phyloP scores from a whole-genome alignment of 2,797 vertebrate genomes.

The Hydrophis major region DNA sequence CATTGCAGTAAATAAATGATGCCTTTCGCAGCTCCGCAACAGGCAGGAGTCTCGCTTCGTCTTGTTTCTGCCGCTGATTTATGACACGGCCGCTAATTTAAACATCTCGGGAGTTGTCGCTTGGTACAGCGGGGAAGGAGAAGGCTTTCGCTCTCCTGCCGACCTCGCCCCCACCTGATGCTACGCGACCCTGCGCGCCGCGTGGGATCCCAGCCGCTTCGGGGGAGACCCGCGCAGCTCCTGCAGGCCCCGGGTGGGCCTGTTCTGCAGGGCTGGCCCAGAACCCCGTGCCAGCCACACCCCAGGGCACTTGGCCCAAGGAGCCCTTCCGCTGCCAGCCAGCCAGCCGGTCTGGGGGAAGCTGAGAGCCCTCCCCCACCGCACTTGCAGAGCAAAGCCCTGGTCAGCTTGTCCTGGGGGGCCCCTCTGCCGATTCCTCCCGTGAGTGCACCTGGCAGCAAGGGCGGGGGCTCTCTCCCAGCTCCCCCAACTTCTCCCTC shows the following conservation, averaged over 20 bases:
- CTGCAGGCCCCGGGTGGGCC: too few relatives aligned
- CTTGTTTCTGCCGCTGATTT: slow-evolving; percentile 58
- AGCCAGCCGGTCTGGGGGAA: not conserved
- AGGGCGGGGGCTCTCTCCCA: not conserved
- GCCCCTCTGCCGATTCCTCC: not conserved
- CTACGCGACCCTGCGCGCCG: too few relatives aligned
- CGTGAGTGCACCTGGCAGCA: not conserved
- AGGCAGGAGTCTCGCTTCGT: slow-evolving; percentile 43
- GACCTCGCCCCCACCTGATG: slow-evolving; percentile 7
- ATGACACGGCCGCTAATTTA: slow-evolving; percentile 59
- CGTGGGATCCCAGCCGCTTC: not conserved
- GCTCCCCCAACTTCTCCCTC: not conserved
- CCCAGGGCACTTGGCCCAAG: not conserved
- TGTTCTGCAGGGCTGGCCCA: too few relatives aligned
- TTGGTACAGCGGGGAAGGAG: slow-evolving; percentile 26
- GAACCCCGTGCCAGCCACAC: too few relatives aligned
- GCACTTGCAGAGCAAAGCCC: not conserved
- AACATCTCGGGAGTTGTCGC: slow-evolving; percentile 54
- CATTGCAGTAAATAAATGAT: slow-evolving; percentile 40
- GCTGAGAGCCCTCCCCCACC: not conserved
- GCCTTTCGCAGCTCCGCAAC: slow-evolving; percentile 58
- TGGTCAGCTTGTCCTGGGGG: not conserved
- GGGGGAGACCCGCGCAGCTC: not conserved
- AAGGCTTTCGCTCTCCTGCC: not conserved
- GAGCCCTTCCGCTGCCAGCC: not conserved